Evolutionary conservation across 2,113 vertebrate genomes (phyloP), one percentile per base, ranked within the genome.

Genomic region (Castor canadensis): DNA sequence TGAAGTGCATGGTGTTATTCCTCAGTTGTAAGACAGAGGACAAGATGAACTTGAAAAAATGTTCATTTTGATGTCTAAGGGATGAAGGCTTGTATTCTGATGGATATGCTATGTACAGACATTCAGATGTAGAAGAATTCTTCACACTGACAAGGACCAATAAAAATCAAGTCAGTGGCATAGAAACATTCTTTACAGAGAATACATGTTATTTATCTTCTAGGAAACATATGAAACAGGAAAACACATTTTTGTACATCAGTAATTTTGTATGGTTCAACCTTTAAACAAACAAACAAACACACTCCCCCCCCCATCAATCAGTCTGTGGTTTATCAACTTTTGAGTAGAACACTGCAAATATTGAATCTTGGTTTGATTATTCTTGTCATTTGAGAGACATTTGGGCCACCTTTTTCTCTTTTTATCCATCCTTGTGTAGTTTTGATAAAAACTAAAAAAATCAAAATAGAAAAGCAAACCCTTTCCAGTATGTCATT

Each of bases 361-460:
- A 67, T 60, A 47, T 9, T 43, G 73, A 72, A 45, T 80, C 45
- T 76, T 85, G 40, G 19, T 19, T 86, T 54, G 83, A 88, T 96
- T 95, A 71, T 43, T 64, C 24, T 79, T 93, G 62, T 32, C 43
- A 30, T 24, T 67, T 93, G 64, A 43, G 69, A 94, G 81, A n/a
- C 32, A 69, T 89, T 67, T 67, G 38, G 49, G 17, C 56, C 35
- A 26, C 24, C 38, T 49, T 80, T 11, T n/a, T 67, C 17, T 30
- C 40, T 40, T 35, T 72, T 38, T 3, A 43, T 47, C 22, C 1
- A 32, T 87, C 35, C 13, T 67, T 2, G 26, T 72, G 43, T 47
- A 93, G 11, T 12, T 95, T 95, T 93, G 30, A 52, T 90, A 38
- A 69, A 89, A 81, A 6, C 26, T 84, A 32, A 77, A 49, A 62